A percentile compares a stretch with the other conserved stretches of the same genome.
Conservation (phyloP, 2,888 invertebrate species). For the Drosophila longiperda region DNA sequence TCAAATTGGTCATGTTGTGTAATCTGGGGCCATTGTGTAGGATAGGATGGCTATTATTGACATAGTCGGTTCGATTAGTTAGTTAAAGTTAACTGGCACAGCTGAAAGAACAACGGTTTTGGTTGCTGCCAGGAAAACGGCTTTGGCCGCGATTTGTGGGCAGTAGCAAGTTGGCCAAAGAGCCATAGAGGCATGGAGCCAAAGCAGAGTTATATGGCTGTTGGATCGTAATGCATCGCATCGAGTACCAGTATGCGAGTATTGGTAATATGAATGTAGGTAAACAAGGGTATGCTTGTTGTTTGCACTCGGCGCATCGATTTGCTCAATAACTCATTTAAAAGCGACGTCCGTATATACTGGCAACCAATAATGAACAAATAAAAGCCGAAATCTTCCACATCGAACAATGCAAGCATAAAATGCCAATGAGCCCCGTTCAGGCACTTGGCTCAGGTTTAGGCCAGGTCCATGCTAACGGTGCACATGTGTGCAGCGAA, state of each 20-base stretch:
- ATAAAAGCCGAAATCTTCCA: conserved; percentile 75
- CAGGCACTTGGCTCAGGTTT: conserved; percentile 13
- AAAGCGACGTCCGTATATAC: conserved; percentile 67
- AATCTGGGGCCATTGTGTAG: conserved; percentile 17
- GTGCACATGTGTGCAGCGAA: conserved; percentile 48
- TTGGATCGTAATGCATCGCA: conserved; percentile 24
- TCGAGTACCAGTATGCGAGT: conserved; percentile 2
- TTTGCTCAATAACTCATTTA: conserved; percentile 76
- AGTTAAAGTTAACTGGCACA: conserved; percentile 62
- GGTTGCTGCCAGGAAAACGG: conserved; percentile 26
- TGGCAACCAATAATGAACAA: conserved; percentile 71
- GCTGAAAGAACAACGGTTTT: conserved; percentile 35
- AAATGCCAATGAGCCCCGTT: conserved; percentile 48
- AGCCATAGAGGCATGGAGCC: neutral
- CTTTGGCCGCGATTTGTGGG: conserved; percentile 37
- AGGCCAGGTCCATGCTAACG: conserved; percentile 32
- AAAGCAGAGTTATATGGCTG: conserved; percentile 19
- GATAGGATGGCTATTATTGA: conserved; percentile 25
- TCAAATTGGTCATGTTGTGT: conserved; percentile 8
- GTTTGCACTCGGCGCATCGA: conserved; percentile 38
- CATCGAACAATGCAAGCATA: conserved; percentile 67
- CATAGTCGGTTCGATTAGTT: conserved; percentile 29
- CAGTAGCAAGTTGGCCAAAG: conserved; percentile 3
- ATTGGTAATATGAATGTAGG: conserved; percentile 50
- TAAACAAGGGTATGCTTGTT: conserved; percentile 56